Evolutionary conservation across 1,140 invertebrate genomes (phyloP).

Genomic region (Plectrocnemia conspersa): DNA sequence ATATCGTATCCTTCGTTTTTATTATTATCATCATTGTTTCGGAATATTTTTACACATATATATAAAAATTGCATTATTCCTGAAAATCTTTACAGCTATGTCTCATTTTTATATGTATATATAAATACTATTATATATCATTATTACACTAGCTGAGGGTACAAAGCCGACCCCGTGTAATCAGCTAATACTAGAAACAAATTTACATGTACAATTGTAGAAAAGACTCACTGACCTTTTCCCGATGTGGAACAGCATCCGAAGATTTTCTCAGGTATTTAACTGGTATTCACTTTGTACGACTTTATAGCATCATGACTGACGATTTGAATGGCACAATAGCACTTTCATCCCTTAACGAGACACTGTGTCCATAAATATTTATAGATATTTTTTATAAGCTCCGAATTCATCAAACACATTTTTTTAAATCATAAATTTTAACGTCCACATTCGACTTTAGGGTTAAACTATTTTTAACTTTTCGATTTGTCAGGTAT

Average conservation of each 20-base stretch:
- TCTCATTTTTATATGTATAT: slow-evolving; percentile 30
- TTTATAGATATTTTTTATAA: slow-evolving; percentile 15
- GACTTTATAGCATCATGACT: slow-evolving; percentile 13
- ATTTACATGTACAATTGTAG: slow-evolving; percentile 35
- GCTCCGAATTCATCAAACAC: slow-evolving; percentile 24
- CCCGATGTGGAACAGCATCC: slow-evolving; percentile 14
- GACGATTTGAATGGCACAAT: slow-evolving; percentile 16
- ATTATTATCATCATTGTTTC: slow-evolving; percentile 34
- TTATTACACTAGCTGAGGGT: slow-evolving; percentile 27
- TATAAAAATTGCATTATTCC: slow-evolving; percentile 34
- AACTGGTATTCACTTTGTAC: slow-evolving; percentile 21
- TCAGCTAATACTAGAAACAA: slow-evolving; percentile 34
- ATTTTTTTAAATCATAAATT: slow-evolving; percentile 17
- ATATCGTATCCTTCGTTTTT: slow-evolving; percentile 24
- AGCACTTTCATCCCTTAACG: slow-evolving; percentile 15
- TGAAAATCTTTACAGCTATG: slow-evolving; percentile 31
- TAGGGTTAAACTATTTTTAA: slow-evolving; percentile 22
- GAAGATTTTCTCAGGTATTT: background rate
- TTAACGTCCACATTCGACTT: slow-evolving; percentile 26
- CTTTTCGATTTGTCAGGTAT: slow-evolving; percentile 23
- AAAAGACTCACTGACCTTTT: slow-evolving; percentile 35
- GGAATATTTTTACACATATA: slow-evolving; percentile 36
- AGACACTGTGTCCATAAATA: slow-evolving; percentile 22
- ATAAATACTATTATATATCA: slow-evolving; percentile 33
- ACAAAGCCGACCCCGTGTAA: slow-evolving; percentile 18